These are phyloP conservation scores for Amiota minor DNA, from an alignment of 2,888 invertebrate genomes.

Conservation along the genomic window DNA sequence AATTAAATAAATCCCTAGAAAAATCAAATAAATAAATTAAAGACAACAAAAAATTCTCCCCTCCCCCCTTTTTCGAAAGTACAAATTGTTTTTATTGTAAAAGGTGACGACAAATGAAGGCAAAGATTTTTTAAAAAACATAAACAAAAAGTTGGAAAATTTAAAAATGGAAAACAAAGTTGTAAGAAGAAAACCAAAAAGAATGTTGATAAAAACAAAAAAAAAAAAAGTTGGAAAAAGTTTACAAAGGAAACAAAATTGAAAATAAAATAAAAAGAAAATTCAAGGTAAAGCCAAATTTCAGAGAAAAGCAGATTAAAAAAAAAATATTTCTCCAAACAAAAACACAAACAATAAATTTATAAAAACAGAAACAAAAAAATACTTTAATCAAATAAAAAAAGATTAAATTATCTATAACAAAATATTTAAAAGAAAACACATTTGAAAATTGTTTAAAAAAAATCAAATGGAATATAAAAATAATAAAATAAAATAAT, in stretches of 20 bases:
- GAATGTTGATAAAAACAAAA: not conserved
- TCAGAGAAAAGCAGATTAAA: not conserved
- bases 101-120: constrained; percentile 10
- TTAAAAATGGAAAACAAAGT: not conserved
- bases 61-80: constrained; percentile 74
- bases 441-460: not conserved
- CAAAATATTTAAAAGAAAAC: constrained; percentile 21
- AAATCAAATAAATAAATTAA: constrained; percentile 53
- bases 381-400: not conserved
- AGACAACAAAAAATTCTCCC: constrained; percentile 65
- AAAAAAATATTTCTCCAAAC: constrained; percentile 26
- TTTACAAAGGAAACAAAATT: not conserved
- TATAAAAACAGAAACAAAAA: not conserved
- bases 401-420: constrained; percentile 22
- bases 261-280: not conserved
- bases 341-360: constrained; percentile 30
- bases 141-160: constrained; percentile 12
- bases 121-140: constrained; percentile 54
- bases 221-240: not conserved
- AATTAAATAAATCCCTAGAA: constrained; percentile 57
- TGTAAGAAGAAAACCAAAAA: too few relatives aligned
- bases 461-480: not conserved
- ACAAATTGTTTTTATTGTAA: constrained; percentile 74
- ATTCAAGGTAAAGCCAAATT: constrained; percentile 35
- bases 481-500: not conserved